Evolutionary conservation across 1,140 invertebrate species (phyloP).

Genomic region (Anagrus nilaparvatae): DNA sequence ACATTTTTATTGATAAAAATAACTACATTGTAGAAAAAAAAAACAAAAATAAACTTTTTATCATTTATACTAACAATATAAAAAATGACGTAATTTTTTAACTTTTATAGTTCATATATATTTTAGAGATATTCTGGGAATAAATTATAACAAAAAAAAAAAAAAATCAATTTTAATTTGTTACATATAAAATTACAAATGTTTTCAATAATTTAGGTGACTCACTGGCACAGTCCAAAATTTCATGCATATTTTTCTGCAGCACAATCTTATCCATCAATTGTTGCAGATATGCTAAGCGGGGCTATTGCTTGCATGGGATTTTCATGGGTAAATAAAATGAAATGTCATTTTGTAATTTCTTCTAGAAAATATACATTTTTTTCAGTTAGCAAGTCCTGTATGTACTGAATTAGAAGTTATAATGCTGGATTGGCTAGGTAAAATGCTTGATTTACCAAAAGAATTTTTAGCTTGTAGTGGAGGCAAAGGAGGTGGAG

Average conservation of each 20-base stretch:
- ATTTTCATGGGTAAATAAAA: conserved; percentile 80
- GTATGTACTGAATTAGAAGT: conserved; percentile 97
- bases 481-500: conserved; percentile 78
- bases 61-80: too few relatives aligned
- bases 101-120: too few relatives aligned
- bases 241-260: conserved; percentile 99
- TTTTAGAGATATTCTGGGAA: too few relatives aligned
- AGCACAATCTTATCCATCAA: conserved; percentile 87
- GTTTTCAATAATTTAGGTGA: conserved; percentile 48
- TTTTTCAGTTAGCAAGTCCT: conserved; percentile 89
- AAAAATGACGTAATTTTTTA: too few relatives aligned
- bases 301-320: conserved; percentile 87
- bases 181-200: conserved; percentile 5
- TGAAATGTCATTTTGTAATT: too few relatives aligned
- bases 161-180: too few relatives aligned
- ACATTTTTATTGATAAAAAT: too few relatives aligned
- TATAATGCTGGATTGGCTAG: conserved; percentile 94
- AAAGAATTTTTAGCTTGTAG: conserved; percentile 76
- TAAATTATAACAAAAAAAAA: too few relatives aligned
- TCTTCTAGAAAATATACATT: background rate
- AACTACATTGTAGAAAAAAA: too few relatives aligned
- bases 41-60: too few relatives aligned
- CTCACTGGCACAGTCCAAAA: conserved; percentile 95
- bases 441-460: conserved; percentile 87
- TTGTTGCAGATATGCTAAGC: conserved; percentile 92